Percentiles rank a stretch among this genome's conserved stretches.
Conservation (phyloP, 2,113 vertebrate genomes). For the Thomomys bottae region DNA sequence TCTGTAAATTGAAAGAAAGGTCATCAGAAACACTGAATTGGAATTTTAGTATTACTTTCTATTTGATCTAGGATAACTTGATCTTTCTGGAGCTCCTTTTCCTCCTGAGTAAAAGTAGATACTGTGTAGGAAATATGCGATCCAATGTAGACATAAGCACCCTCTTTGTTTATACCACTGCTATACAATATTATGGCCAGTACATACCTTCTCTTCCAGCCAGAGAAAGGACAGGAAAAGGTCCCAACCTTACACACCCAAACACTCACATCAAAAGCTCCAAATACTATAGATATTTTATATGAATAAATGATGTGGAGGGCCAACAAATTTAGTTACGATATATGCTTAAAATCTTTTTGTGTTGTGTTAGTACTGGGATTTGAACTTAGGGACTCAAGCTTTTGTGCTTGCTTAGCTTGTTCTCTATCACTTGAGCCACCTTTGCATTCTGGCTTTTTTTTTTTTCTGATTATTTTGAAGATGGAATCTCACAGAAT, state of each 20-base stretch:
- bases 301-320: background rate
- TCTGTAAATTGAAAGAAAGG: background rate
- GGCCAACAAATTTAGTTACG: background rate
- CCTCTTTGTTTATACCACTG: background rate
- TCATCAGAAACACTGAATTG: slow-evolving; percentile 13
- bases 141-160: background rate
- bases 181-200: background rate
- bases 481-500: too few species aligned
- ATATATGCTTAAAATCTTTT: background rate
- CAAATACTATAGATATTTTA: background rate
- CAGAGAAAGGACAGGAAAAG: background rate
- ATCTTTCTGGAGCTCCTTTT: slow-evolving; percentile 21
- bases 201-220: background rate
- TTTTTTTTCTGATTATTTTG: too few species aligned
- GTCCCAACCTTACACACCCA: background rate
- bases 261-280: background rate
- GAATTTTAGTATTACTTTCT: background rate
- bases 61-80: background rate
- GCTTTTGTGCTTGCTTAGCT: too few species aligned
- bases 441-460: too few species aligned
- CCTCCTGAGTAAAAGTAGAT: background rate
- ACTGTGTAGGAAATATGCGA: background rate
- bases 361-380: background rate
- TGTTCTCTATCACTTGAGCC: too few species aligned
- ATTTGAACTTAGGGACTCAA: too few species aligned